These are phyloP conservation scores for Bubo bubo DNA, from an alignment of 2,113 vertebrate genomes.

Conservation along the genomic window DNA sequence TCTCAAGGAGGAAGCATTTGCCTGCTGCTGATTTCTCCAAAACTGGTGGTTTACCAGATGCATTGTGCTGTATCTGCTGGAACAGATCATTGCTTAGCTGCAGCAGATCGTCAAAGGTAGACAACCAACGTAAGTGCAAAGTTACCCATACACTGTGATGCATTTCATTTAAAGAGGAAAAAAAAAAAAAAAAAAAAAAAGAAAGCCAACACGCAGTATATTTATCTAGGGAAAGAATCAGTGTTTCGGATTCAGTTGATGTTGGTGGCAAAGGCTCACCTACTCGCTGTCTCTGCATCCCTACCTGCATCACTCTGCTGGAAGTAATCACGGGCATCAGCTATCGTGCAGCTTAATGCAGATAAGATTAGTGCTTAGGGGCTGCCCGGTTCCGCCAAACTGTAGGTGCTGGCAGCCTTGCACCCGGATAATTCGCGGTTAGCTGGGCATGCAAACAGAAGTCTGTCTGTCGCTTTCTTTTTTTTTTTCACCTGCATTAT, in stretches of 20 bases:
- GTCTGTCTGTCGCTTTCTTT: background rate
- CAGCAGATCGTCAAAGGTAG: slow-evolving; percentile 71
- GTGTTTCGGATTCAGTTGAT: slow-evolving; percentile 56
- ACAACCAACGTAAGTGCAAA: slow-evolving; percentile 80
- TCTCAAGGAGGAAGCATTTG: slow-evolving; percentile 67
- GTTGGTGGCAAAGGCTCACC: slow-evolving; percentile 67
- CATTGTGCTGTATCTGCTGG: slow-evolving; percentile 70
- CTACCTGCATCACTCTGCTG: slow-evolving; percentile 78
- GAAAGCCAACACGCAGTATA: background rate
- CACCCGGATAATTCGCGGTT: slow-evolving; percentile 48
- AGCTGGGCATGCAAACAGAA: slow-evolving; percentile 60
- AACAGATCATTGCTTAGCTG: slow-evolving; percentile 72
- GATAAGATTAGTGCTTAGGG: slow-evolving; percentile 72
- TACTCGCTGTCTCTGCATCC: slow-evolving; percentile 71
- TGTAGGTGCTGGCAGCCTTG: slow-evolving; percentile 58
- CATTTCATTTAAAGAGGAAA: background rate
- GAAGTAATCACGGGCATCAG: slow-evolving; percentile 77
- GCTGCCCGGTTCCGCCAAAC: slow-evolving; percentile 59
- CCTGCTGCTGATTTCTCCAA: slow-evolving; percentile 67
- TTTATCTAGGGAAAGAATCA: slow-evolving; percentile 5
- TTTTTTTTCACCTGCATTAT: slow-evolving; percentile 49
- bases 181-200: background rate
- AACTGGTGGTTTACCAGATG: slow-evolving; percentile 77
- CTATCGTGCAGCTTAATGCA: slow-evolving; percentile 77
- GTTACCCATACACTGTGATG: slow-evolving; percentile 66